phyloP scores from a whole-genome alignment of 2,888 invertebrate species.

The Caenorhabditis sulstoni region DNA sequence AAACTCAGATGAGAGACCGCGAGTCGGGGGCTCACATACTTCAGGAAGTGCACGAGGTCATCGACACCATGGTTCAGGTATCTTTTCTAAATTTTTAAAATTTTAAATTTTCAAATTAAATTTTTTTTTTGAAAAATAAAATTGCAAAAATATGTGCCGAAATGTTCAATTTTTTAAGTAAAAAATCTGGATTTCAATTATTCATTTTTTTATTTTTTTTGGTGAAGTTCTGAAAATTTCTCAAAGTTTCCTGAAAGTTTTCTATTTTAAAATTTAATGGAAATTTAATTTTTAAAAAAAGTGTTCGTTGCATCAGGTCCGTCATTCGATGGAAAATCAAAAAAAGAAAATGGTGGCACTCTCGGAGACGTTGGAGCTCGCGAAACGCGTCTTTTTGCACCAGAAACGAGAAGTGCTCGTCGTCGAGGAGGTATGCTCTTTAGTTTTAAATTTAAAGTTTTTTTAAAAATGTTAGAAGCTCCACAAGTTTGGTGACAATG shows the following conservation, averaged over 20 bases:
- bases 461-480: too few relatives aligned
- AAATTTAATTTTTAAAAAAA: not conserved
- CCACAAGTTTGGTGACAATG: too few relatives aligned
- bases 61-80: conserved; percentile 55
- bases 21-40: conserved; percentile 68
- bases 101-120: not conserved
- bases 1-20: conserved; percentile 67
- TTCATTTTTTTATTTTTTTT: not conserved
- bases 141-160: too few relatives aligned
- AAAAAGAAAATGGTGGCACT: conserved; percentile 82
- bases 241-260: too few relatives aligned
- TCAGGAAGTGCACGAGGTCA: conserved; percentile 68
- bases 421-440: conserved; percentile 89
- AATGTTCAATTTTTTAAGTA: too few relatives aligned
- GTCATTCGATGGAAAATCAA: conserved; percentile 63
- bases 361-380: conserved; percentile 88
- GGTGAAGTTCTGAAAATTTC: too few relatives aligned
- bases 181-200: too few relatives aligned
- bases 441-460: not conserved
- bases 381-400: conserved; percentile 90
- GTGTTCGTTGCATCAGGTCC: too few relatives aligned
- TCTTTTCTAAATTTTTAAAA: not conserved
- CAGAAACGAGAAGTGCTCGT: conserved; percentile 95
- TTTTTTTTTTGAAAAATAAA: too few relatives aligned
- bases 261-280: not conserved